phyloP scores from a whole-genome alignment of 1,140 invertebrate genomes.

The Thaumetopoea pityocampa region DNA sequence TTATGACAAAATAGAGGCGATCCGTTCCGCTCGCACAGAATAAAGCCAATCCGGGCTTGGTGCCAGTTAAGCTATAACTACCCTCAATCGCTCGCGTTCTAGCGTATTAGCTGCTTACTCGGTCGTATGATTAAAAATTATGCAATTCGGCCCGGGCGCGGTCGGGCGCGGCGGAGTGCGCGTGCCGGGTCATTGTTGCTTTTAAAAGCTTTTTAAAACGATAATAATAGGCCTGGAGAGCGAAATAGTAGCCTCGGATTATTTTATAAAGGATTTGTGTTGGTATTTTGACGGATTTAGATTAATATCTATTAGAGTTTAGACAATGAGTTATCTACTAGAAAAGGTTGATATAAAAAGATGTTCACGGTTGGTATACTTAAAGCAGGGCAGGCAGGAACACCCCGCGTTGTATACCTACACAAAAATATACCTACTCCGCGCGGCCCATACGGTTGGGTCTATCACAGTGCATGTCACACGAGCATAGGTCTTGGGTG shows the following conservation, averaged over 20 bases:
- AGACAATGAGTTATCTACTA: too few species aligned
- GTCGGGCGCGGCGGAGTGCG: slow-evolving; percentile 29
- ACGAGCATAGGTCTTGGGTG: too few species aligned
- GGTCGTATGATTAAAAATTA: slow-evolving; percentile 72
- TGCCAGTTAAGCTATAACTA: slow-evolving; percentile 43
- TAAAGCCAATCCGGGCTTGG: slow-evolving; percentile 38
- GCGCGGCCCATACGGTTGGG: too few species aligned
- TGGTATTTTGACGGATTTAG: background rate
- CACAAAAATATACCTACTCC: too few species aligned
- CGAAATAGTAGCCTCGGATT: slow-evolving; percentile 26
- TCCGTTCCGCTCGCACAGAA: slow-evolving; percentile 34
- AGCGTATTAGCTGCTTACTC: slow-evolving; percentile 67
- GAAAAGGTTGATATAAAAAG: too few species aligned
- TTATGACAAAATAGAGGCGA: slow-evolving; percentile 27
- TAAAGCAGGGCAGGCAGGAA: too few species aligned
- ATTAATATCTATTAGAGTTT: background rate
- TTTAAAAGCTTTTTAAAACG: slow-evolving; percentile 53
- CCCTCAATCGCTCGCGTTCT: slow-evolving; percentile 51
- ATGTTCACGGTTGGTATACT: too few species aligned
- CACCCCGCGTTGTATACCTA: too few species aligned
- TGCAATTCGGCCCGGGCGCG: slow-evolving; percentile 46
- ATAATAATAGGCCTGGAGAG: slow-evolving; percentile 35
- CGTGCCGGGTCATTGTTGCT: slow-evolving; percentile 41
- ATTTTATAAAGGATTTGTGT: slow-evolving; percentile 18
- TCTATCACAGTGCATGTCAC: too few species aligned